Conservation (phyloP, 1,140 invertebrate genomes). For the Temnothorax longispinosus region DNA sequence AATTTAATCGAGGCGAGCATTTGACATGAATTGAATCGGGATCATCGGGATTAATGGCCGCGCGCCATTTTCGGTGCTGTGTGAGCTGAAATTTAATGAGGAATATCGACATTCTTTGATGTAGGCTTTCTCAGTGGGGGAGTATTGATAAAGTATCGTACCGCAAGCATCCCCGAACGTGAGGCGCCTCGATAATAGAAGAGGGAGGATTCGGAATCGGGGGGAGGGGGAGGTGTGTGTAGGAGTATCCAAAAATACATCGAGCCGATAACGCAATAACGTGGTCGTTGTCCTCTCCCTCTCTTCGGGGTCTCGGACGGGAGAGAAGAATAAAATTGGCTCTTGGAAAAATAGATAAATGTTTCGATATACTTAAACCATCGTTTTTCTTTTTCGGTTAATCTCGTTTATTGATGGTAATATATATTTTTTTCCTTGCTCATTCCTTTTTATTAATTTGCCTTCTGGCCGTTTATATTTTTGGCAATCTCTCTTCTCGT, state of each 20-base stretch:
- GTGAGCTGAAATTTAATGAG: background rate
- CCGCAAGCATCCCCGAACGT: background rate
- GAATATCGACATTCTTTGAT: background rate
- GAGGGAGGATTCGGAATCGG: background rate
- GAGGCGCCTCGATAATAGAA: background rate
- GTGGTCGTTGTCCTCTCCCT: background rate
- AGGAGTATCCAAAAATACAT: background rate
- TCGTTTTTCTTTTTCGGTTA: background rate
- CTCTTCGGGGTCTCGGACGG: background rate
- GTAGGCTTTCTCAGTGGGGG: background rate
- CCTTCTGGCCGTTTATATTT: background rate
- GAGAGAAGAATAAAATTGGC: background rate
- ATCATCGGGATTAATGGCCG: background rate
- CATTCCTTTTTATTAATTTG: background rate
- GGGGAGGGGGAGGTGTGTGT: background rate
- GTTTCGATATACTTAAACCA: background rate
- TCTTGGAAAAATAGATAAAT: background rate
- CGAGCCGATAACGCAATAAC: background rate
- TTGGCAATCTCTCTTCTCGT: background rate
- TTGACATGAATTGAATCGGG: background rate
- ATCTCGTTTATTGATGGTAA: background rate
- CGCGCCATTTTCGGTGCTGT: background rate
- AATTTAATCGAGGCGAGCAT: background rate
- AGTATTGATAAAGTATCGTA: background rate
- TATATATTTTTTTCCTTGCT: background rate